These are phyloP conservation scores for Dasypolia templi DNA, from an alignment of 2,888 invertebrate genomes.

Conservation along the genomic window DNA sequence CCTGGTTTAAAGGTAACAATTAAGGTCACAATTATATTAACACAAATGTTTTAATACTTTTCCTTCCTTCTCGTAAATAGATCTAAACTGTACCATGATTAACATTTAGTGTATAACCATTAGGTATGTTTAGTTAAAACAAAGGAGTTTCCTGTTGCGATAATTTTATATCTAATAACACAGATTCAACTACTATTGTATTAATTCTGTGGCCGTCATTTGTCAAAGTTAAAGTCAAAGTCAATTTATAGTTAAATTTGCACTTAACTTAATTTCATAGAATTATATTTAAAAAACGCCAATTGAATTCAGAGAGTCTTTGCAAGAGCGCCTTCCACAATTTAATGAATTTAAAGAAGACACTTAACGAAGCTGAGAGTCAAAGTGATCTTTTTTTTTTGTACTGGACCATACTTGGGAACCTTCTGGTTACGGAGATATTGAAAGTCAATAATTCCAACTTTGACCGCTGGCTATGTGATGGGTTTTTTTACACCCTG, in stretches of 20 bases:
- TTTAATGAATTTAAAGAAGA: not conserved
- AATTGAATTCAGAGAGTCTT: not conserved
- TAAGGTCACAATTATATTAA: not conserved
- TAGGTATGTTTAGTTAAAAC: not conserved
- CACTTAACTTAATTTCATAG: not conserved
- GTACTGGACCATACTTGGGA: too few relatives aligned
- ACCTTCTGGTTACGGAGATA: too few relatives aligned
- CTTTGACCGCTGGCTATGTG: too few relatives aligned
- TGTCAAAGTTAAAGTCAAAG: too few relatives aligned
- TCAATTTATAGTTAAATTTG: too few relatives aligned
- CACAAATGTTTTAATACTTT: slow-evolving; percentile 3
- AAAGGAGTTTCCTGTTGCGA: not conserved
- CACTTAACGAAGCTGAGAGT: too few relatives aligned
- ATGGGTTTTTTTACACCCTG: too few relatives aligned
- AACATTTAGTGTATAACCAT: not conserved
- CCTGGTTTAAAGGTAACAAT: not conserved
- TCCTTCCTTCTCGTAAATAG: slow-evolving; percentile 11
- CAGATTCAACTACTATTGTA: too few relatives aligned
- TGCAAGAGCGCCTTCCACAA: not conserved
- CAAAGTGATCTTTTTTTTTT: too few relatives aligned
- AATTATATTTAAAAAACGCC: too few relatives aligned
- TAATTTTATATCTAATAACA: not conserved
- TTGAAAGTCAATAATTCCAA: too few relatives aligned
- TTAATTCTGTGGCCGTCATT: not conserved
- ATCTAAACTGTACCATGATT: not conserved